phyloP scores from a whole-genome alignment of 2,113 vertebrate species.

The Galemys pyrenaicus region DNA sequence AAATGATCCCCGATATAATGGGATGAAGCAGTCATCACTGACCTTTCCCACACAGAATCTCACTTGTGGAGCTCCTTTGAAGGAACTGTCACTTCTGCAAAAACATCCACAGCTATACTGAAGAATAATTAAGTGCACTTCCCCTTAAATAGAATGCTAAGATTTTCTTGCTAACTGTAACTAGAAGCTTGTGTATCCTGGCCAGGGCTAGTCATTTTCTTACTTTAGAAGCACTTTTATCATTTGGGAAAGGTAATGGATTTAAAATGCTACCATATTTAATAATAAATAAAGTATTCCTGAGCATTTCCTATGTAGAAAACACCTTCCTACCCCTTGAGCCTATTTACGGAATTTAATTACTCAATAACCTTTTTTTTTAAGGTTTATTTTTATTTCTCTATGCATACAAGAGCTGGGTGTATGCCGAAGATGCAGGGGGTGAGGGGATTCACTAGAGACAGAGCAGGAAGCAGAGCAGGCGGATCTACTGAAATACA shows the following conservation, averaged over 20 bases:
- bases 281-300: not conserved
- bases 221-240: not conserved
- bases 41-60: not conserved
- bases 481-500: too few species aligned
- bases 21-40: not conserved
- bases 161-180: not conserved
- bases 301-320: not conserved
- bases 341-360: not conserved
- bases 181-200: not conserved
- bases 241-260: not conserved
- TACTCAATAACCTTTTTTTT: not conserved
- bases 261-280: not conserved
- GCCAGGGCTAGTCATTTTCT: too few species aligned
- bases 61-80: not conserved
- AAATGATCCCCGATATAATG: not conserved
- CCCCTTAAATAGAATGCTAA: not conserved
- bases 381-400: too few species aligned
- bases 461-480: too few species aligned
- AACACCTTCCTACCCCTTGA: not conserved
- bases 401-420: too few species aligned
- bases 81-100: not conserved
- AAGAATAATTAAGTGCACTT: not conserved
- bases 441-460: too few species aligned
- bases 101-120: rapidly evolving
- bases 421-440: too few species aligned